phyloP scores from a whole-genome alignment of 2,113 vertebrate species.

The Thryonomys swinderianus region DNA sequence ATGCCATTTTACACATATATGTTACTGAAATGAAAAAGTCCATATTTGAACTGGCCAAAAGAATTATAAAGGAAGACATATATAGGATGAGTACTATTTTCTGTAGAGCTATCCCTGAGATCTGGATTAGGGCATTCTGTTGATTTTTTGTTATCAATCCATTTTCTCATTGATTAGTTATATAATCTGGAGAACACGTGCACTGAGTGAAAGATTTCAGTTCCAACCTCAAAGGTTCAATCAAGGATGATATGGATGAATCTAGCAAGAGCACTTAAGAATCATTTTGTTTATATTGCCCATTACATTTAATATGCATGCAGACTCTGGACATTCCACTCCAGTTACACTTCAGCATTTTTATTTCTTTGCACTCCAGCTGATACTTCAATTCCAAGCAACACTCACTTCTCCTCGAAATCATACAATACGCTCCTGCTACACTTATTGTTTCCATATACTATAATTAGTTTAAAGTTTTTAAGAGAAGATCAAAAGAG shows the following conservation, averaged over 20 bases:
- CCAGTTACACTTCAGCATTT: background rate
- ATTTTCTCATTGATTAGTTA: background rate
- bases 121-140: background rate
- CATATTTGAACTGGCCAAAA: background rate
- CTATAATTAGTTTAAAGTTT: slow-evolving; percentile 27
- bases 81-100: background rate
- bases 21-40: background rate
- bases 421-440: background rate
- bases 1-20: background rate
- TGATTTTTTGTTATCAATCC: background rate
- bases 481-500: background rate
- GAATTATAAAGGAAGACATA: background rate
- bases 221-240: background rate
- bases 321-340: background rate
- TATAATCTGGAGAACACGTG: background rate
- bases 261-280: background rate
- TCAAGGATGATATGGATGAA: background rate
- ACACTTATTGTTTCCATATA: background rate
- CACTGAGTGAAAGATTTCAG: background rate
- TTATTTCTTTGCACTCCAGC: background rate
- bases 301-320: background rate
- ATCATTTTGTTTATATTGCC: background rate
- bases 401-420: background rate
- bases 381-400: background rate
- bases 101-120: background rate